Base-by-base conservation (phyloP, 2,113 vertebrate species). In the Amblyopsis rosae region DNA sequence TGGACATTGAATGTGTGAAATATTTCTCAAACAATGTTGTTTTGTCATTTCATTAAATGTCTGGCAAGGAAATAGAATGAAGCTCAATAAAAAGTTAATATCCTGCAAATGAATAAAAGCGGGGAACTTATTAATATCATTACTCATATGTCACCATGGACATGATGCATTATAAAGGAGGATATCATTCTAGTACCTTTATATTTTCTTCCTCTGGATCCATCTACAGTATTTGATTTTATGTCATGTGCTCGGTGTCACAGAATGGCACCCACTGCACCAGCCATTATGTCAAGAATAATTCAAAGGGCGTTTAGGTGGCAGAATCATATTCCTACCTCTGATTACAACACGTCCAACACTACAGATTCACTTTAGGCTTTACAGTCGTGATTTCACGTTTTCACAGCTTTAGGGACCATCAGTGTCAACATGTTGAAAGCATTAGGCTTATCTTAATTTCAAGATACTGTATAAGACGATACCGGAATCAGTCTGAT, bases 21-120 rank as follows among this genome's bases (percentile, higher is more conserved):
- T 82, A 73, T 77, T 76, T 76, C 59, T 69, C 51, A 67, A 72
- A 77, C 46, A 65, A 59, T 70, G 66, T 76, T 68, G 75, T 82
- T 87, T 77, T 81, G 64, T 81, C 69, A 75, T 76, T 76, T 73
- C 79, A 82, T 84, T 86, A 81, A 81, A 77, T 73, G 65, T 83
- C 77, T 83, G 83, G 73, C 71, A 79, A 77, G 56, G 16, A 45
- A 46, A 58, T 16, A 50, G 69, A 80, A 74, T 48, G 9, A 62
- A 56, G 65, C 9, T 62, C 32, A 68, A 76, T 74, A 51, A 41
- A 68, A 75, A 81, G 53, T 78, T 81, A 70, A 79, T 77, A 76
- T 77, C 56, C 73, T 65, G 62, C 56, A 60, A 69, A 80, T 57
- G 65, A 75, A 9, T 49, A 2, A 12, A 48, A 13, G 12, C 47